Base-by-base conservation (phyloP, 1,140 invertebrate genomes). In the Euwallacea similis region DNA sequence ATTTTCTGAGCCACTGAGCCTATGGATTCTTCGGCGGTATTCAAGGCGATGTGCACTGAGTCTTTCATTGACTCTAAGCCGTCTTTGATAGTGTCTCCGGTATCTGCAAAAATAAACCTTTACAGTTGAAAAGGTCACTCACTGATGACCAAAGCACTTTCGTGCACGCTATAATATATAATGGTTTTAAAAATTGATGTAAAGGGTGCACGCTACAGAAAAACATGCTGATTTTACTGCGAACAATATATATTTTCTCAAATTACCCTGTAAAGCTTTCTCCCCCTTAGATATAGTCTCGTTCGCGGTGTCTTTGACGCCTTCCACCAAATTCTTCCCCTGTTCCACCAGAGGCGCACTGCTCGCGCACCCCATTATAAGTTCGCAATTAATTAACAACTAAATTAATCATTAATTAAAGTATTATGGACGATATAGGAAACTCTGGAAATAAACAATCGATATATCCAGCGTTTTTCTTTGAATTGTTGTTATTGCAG, bases 331-430 rank as follows among this genome's bases (percentile, higher is more conserved):
- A 43, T 78, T 73, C 68, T 81, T 81, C 11, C 79, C 77, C 56
- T 75, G 73, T 68, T 78, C 77, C 6, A 80, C 75, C 33, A 81
- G 72, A n/a, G 79, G 79, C 65, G 77, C 79, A 68, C 79, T 81
- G 61, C 79, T 80, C 10, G 79, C 79, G 62, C 79, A 81, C 58
- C 79, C 79, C 79, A 81, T 81, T 10, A 33, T 73, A 43, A 54
- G 55, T 64, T 42, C 46, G 15, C 9, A 16, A 21, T 64, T 47
- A 33, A 33, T 47, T 21, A 0, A 15, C 43, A 13, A 50, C n/a
- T 11, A n/a, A 8, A 0, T 0, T 15, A 50, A 8, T 13, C 55
- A 13, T 13, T 13, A n/a, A 43, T 44, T 43, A 62, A 43, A 65
- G 10, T 41, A 21, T 7, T 21, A 13, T 59, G n/a, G 3, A 59